Evolutionary conservation across 2,797 vertebrate species (phyloP).

Genomic region (Phylloscopus collybita): DNA sequence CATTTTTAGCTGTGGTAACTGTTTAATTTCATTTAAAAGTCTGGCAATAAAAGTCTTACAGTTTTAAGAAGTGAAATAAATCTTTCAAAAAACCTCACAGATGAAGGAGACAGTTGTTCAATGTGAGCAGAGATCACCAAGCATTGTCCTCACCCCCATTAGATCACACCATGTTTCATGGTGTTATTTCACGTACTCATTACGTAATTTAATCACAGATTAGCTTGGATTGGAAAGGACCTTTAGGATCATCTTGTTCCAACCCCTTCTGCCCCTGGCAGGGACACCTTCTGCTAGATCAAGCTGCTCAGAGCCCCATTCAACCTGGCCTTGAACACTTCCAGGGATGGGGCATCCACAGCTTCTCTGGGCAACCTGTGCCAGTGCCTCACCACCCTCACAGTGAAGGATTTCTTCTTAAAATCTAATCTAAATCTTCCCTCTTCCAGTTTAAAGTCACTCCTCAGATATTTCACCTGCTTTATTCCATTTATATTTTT

Average conservation of each 20-base stretch:
- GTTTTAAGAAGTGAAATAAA: background rate
- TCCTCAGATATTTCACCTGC: background rate
- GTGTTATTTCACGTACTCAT: background rate
- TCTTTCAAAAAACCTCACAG: background rate
- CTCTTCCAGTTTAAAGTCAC: background rate
- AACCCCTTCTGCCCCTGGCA: rapidly evolving
- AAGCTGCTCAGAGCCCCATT: background rate
- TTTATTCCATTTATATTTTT: background rate
- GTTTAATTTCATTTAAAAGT: background rate
- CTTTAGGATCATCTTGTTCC: background rate
- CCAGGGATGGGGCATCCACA: background rate
- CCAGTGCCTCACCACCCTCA: background rate
- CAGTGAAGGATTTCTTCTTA: background rate
- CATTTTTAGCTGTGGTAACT: background rate
- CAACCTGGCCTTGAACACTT: no score
- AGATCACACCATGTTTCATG: background rate
- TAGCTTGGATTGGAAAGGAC: background rate
- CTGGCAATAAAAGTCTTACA: background rate
- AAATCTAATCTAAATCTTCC: background rate
- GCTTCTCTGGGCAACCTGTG: background rate
- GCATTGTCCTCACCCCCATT: background rate
- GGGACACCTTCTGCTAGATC: background rate
- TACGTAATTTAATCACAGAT: background rate
- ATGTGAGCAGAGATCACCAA: background rate
- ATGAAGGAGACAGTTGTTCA: background rate